Percentiles rank a stretch among this genome's conserved stretches.
These are phyloP conservation scores for Sebastes hopkinsi DNA, from an alignment of 2,797 vertebrate genomes.

Conservation along the genomic window DNA sequence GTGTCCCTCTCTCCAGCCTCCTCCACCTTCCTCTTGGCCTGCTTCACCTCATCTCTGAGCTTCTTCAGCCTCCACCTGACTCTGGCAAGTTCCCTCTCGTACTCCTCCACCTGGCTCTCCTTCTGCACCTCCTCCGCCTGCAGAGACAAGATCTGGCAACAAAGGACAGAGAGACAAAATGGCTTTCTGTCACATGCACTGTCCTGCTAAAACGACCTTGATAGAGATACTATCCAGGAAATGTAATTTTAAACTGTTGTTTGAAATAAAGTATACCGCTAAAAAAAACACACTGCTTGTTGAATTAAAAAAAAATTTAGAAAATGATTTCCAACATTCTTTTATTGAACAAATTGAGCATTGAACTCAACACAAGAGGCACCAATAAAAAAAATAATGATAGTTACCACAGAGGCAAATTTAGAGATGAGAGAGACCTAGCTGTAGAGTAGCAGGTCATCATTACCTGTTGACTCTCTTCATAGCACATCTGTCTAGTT, in stretches of 20 bases:
- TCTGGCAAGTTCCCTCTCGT: conserved; percentile 88
- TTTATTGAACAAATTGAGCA: neutral
- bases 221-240: neutral
- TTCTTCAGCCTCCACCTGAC: conserved; percentile 88
- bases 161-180: neutral
- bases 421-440: too few species aligned
- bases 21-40: conserved; percentile 74
- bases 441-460: neutral
- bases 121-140: conserved; percentile 88
- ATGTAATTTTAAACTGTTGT: neutral
- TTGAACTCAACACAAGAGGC: neutral
- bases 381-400: neutral
- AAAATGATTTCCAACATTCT: neutral
- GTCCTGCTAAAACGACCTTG: neutral
- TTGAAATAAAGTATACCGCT: neutral
- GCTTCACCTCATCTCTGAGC: conserved; percentile 88
- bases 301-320: neutral
- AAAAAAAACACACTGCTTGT: neutral
- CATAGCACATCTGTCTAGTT: conserved; percentile 87
- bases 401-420: neutral
- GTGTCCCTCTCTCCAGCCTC: conserved; percentile 70
- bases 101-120: conserved; percentile 89
- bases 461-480: conserved; percentile 89
- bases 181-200: neutral
- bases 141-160: conserved; percentile 86